Evolutionary conservation across 2,797 vertebrate genomes (phyloP).

Genomic region (Etheostoma nigrum): DNA sequence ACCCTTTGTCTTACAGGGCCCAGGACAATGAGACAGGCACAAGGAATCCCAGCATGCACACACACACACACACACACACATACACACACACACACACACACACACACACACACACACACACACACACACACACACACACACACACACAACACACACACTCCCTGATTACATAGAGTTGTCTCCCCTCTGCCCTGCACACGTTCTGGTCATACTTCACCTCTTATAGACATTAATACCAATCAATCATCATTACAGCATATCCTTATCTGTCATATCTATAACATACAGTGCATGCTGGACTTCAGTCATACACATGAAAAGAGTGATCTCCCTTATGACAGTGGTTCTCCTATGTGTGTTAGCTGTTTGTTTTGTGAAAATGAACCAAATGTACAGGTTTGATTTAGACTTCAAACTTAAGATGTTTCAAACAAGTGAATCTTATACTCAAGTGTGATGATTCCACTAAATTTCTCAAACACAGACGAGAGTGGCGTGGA

Average conservation of each 20-base stretch:
- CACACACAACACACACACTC: slow-evolving; percentile 35
- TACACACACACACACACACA: slow-evolving; percentile 29
- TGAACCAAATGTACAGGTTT: background rate
- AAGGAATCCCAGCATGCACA: slow-evolving; percentile 71
- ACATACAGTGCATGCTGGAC: background rate
- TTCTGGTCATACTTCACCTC: slow-evolving; percentile 37
- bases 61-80: slow-evolving; percentile 34
- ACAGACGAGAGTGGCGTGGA: background rate
- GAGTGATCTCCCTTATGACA: background rate
- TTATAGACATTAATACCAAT: slow-evolving; percentile 21
- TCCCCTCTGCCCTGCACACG: slow-evolving; percentile 33
- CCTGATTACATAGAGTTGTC: slow-evolving; percentile 33
- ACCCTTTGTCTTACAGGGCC: slow-evolving; percentile 89
- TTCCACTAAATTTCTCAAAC: too few species aligned
- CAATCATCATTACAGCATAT: slow-evolving; percentile 17
- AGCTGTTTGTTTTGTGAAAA: background rate
- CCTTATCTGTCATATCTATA: background rate
- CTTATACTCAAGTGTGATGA: background rate
- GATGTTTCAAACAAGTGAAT: background rate
- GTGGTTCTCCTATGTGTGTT: too few species aligned
- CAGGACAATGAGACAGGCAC: slow-evolving; percentile 84
- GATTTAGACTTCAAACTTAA: background rate
- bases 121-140: slow-evolving; percentile 37
- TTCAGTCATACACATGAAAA: background rate
- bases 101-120: slow-evolving; percentile 34